Evolutionary conservation across 2,888 invertebrate species (phyloP).

Genomic region (Lepidocyrtinus sp.): DNA sequence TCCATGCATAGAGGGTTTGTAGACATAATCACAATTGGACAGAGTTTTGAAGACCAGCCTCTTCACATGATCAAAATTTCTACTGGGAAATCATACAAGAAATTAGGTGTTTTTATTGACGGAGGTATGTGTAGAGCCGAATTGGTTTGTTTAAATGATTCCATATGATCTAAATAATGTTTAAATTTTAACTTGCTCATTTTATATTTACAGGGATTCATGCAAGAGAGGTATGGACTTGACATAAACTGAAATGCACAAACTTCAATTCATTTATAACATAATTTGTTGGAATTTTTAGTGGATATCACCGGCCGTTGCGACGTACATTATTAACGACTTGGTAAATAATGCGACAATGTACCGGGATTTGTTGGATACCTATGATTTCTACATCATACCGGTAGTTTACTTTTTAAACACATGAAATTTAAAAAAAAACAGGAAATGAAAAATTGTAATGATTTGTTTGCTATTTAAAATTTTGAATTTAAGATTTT

Average conservation of each 20-base stretch:
- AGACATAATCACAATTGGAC: slow-evolving; percentile 43
- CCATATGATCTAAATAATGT: not conserved
- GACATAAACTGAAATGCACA: not conserved
- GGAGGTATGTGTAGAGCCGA: slow-evolving; percentile 25
- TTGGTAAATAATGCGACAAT: slow-evolving; percentile 27
- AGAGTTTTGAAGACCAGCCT: slow-evolving; percentile 44
- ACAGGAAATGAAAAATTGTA: not conserved
- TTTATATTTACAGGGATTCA: slow-evolving; percentile 46
- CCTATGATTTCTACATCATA: slow-evolving; percentile 53
- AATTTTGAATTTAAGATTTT: slow-evolving; percentile 18
- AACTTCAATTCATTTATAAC: not conserved
- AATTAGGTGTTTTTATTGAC: slow-evolving; percentile 53
- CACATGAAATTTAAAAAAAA: not conserved
- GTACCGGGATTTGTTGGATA: slow-evolving; percentile 27
- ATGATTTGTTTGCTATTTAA: not conserved
- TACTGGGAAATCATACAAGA: slow-evolving; percentile 26
- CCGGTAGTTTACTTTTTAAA: not conserved
- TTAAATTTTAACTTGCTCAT: not conserved
- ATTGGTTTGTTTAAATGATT: not conserved
- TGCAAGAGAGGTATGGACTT: slow-evolving; percentile 41
- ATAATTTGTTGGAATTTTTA: not conserved
- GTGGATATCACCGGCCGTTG: slow-evolving; percentile 49
- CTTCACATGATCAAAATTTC: slow-evolving; percentile 51
- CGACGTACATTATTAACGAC: slow-evolving; percentile 51
- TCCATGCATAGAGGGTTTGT: slow-evolving; percentile 30